Percentiles rank a stretch among this genome's conserved stretches.
Conservation (phyloP, 2,888 invertebrate genomes). For the Acronicta psi region DNA sequence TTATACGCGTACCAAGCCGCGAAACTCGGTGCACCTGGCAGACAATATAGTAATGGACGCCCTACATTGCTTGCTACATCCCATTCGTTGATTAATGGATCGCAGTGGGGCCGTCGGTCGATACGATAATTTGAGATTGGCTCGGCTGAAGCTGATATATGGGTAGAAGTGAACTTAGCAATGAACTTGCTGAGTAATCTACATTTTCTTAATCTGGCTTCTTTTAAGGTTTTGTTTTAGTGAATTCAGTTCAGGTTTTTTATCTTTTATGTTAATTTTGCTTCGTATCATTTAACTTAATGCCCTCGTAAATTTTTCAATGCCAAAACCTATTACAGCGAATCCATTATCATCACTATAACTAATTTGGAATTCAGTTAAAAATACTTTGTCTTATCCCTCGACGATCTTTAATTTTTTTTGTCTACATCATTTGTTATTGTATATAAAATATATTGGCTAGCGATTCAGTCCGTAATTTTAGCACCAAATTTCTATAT, state of each 20-base stretch:
- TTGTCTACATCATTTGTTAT: too few relatives aligned
- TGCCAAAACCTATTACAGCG: not conserved
- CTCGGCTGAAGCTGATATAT: constrained; percentile 57
- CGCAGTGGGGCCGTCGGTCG: constrained; percentile 63
- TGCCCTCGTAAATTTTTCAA: not conserved
- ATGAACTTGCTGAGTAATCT: constrained; percentile 48
- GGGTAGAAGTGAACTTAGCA: constrained; percentile 38
- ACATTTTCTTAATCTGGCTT: constrained; percentile 40
- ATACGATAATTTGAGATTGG: constrained; percentile 68
- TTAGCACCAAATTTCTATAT: too few relatives aligned
- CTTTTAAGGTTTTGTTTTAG: constrained; percentile 20
- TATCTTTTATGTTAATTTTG: not conserved
- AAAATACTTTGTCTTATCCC: too few relatives aligned
- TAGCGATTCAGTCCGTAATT: too few relatives aligned
- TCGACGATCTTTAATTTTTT: too few relatives aligned
- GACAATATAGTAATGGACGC: constrained; percentile 77
- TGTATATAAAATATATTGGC: too few relatives aligned
- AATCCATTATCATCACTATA: not conserved
- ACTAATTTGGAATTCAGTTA: too few relatives aligned
- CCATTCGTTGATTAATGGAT: constrained; percentile 75
- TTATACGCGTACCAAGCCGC: constrained; percentile 55
- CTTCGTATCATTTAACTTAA: not conserved
- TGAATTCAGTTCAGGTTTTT: constrained; percentile 6
- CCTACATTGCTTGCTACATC: constrained; percentile 71
- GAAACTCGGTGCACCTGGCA: constrained; percentile 67